Evolutionary conservation across 2,113 vertebrate genomes (phyloP).

Genomic region (Murina feae): DNA sequence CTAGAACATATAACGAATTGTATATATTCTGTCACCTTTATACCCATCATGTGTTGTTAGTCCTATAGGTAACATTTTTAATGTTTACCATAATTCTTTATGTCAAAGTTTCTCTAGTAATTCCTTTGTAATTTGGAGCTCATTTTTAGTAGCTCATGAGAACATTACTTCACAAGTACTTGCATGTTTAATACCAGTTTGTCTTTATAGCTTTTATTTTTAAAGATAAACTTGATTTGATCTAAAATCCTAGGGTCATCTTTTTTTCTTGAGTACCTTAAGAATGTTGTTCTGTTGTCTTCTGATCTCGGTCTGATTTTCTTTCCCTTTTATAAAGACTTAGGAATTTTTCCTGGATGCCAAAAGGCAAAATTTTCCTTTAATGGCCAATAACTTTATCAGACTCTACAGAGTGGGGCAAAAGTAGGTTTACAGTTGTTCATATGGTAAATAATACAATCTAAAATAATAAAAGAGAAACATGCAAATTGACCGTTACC

Average conservation of each 20-base stretch:
- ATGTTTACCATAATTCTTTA: background rate
- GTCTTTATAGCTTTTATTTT: background rate
- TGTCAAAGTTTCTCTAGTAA: background rate
- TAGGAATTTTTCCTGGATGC: background rate
- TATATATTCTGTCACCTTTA: background rate
- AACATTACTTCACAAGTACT: background rate
- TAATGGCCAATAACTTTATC: background rate
- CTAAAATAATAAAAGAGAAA: too few relatives aligned
- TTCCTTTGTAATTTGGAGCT: background rate
- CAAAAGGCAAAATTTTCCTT: conserved; percentile 1
- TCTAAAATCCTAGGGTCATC: background rate
- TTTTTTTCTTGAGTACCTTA: background rate
- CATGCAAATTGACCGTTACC: too few relatives aligned
- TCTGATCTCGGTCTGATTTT: background rate
- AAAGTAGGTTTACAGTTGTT: too few relatives aligned
- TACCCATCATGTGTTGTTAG: background rate
- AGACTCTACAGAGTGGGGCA: background rate
- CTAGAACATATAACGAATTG: background rate
- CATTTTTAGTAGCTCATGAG: background rate
- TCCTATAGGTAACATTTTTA: background rate
- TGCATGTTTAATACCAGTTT: background rate
- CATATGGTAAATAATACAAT: too few relatives aligned
- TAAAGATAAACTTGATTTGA: background rate
- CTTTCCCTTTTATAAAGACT: background rate
- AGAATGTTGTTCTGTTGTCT: background rate